Base-by-base conservation (phyloP, 2,888 invertebrate species). In the Sclerodermus sp. region DNA sequence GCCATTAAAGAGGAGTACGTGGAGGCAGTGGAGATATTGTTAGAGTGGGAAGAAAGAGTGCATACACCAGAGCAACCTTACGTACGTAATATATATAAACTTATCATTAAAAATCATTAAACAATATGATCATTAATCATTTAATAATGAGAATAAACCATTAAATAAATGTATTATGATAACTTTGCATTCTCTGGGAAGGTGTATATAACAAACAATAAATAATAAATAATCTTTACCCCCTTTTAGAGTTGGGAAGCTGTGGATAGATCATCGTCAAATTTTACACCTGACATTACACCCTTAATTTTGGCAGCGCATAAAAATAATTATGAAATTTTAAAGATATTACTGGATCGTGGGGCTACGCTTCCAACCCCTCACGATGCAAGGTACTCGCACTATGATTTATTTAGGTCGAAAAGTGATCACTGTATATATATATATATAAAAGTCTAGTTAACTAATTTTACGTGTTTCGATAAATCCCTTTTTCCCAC, bases 1-100 rank as follows among this genome's bases (percentile, higher is more conserved):
- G 97, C 98, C 45, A 97, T 98, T 73, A 94, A 93, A 74, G 97
- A 98, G 79, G 96, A 98, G 75, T 98, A 96, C 75, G 96, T 98
- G 47, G 97, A 98, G 79, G 97, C 95, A 0, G 97, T 97, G 3
- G 97, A 98, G 79, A 81, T 96, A 41, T 82, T 98, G 12, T 82
- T 98, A 55, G 89, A 90, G 67, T 93, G 94, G 87, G 93, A 95
- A 77, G 94, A 95, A 74, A 84, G 85, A 4, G 83, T 87, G 67
- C 93, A 93, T 68, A 82, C 85, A 38, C 80, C 83, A 8, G 91
- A 91, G 23, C 84, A 88, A 58, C 87, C 89, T 57, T 93, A 93
- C 73, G 93, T 93, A 78, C 84, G 87, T 34, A 43, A 16, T 29
- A n/a, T 15, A 10, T 18, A 15, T 44, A 18, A 29, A 3, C 30